These are phyloP conservation scores for Rhinogobius similis DNA, from an alignment of 2,113 vertebrate genomes.

Conservation along the genomic window DNA sequence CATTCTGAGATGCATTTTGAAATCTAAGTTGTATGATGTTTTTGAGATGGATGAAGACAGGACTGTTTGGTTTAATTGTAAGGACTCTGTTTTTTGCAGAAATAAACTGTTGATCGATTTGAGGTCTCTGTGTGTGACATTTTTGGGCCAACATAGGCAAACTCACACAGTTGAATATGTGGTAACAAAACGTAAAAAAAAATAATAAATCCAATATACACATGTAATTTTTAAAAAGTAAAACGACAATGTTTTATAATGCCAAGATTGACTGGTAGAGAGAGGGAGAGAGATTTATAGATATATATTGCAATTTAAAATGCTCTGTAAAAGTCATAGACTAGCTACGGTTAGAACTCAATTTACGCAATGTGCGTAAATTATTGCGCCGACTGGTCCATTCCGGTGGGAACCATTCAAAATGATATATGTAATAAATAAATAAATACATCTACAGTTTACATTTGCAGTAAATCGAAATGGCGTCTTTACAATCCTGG, in stretches of 20 bases:
- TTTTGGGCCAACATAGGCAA: background rate
- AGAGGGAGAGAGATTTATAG: too few relatives aligned
- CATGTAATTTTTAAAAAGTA: too few relatives aligned
- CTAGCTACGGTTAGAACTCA: background rate
- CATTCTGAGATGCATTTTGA: conserved; percentile 30
- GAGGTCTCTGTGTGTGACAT: conserved; percentile 17
- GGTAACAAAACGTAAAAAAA: too few relatives aligned
- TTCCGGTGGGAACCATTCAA: background rate
- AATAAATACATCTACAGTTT: background rate
- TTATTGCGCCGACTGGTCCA: background rate
- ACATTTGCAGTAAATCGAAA: background rate
- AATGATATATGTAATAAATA: background rate
- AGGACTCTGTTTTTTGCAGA: conserved; percentile 53
- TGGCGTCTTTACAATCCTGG: background rate
- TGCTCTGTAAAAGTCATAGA: too few relatives aligned
- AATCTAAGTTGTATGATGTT: conserved; percentile 46
- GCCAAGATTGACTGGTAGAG: too few relatives aligned
- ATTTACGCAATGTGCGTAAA: background rate
- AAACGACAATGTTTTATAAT: too few relatives aligned
- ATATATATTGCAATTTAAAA: too few relatives aligned
- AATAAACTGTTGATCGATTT: conserved; percentile 63
- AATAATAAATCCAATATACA: too few relatives aligned
- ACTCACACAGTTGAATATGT: background rate
- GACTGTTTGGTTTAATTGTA: conserved; percentile 52
- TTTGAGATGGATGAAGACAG: background rate